phyloP scores from a whole-genome alignment of 2,113 vertebrate genomes.

The Odocoileus hemionus region DNA sequence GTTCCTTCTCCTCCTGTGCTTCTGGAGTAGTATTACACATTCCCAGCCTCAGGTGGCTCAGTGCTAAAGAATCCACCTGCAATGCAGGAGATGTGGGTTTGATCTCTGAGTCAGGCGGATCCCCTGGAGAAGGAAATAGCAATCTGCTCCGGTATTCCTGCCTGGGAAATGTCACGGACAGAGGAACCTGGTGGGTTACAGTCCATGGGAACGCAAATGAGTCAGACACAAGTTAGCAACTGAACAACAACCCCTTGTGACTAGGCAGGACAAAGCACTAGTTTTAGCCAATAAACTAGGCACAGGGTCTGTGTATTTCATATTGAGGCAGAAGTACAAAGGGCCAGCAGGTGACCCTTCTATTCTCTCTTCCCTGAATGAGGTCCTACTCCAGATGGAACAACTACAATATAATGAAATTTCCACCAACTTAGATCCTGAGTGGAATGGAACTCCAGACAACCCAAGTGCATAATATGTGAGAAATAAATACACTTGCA shows the following conservation, averaged over 20 bases:
- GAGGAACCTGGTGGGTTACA: neutral
- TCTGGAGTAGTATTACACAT: neutral
- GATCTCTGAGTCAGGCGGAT: neutral
- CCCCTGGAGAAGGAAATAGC: neutral
- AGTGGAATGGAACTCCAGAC: neutral
- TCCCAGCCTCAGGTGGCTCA: neutral
- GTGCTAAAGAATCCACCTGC: neutral
- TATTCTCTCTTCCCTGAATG: neutral
- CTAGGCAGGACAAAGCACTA: neutral
- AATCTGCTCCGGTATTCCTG: neutral
- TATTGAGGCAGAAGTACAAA: neutral
- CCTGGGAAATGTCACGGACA: neutral
- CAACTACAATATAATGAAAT: neutral
- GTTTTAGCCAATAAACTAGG: neutral
- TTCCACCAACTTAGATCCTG: neutral
- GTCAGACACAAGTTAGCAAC: neutral
- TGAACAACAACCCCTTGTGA: neutral
- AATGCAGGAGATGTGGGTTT: neutral
- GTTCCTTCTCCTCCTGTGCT: neutral
- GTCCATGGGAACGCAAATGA: neutral
- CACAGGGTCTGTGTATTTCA: neutral
- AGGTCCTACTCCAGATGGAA: neutral
- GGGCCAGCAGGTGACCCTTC: neutral
- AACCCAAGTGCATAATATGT: neutral
- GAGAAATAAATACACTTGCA: neutral